phyloP scores from a whole-genome alignment of 2,888 invertebrate genomes.

The Heteromurus nitidus region DNA sequence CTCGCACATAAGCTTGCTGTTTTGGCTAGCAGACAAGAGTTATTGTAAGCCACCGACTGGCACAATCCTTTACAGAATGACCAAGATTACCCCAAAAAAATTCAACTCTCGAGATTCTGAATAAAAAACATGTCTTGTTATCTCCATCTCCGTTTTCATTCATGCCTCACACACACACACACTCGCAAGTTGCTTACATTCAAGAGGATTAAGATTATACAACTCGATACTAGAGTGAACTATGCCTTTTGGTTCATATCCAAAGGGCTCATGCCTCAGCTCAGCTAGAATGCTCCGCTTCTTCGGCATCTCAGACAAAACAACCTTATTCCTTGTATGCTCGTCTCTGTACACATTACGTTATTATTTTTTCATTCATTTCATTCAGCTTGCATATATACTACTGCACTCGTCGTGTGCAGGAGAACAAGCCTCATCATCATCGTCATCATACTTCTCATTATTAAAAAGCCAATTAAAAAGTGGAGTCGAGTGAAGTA shows the following conservation, averaged over 20 bases:
- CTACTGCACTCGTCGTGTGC: neutral
- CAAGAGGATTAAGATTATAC: too few species aligned
- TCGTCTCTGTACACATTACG: too few species aligned
- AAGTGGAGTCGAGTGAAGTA: slow-evolving; percentile 19
- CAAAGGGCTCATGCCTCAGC: slow-evolving; percentile 58
- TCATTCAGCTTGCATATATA: too few species aligned
- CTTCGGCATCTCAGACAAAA: too few species aligned
- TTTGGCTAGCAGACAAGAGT: slow-evolving; percentile 48
- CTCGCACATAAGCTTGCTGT: too few species aligned
- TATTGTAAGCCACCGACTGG: slow-evolving; percentile 54
- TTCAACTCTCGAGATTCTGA: too few species aligned
- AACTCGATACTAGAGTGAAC: too few species aligned
- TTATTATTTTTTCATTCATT: too few species aligned
- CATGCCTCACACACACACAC: slow-evolving; percentile 51
- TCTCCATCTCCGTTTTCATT: slow-evolving; percentile 44
- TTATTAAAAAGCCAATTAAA: slow-evolving; percentile 24
- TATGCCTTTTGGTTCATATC: slow-evolving; percentile 54
- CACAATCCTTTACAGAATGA: slow-evolving; percentile 26
- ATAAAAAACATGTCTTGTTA: slow-evolving; percentile 16
- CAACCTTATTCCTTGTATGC: too few species aligned
- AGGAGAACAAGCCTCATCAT: slow-evolving; percentile 1
- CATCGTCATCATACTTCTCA: neutral
- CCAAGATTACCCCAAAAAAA: slow-evolving; percentile 59
- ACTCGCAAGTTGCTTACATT: too few species aligned
- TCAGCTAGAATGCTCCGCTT: too few species aligned